Evolutionary conservation across 2,113 vertebrate species (phyloP).

Genomic region (Tichodroma muraria): DNA sequence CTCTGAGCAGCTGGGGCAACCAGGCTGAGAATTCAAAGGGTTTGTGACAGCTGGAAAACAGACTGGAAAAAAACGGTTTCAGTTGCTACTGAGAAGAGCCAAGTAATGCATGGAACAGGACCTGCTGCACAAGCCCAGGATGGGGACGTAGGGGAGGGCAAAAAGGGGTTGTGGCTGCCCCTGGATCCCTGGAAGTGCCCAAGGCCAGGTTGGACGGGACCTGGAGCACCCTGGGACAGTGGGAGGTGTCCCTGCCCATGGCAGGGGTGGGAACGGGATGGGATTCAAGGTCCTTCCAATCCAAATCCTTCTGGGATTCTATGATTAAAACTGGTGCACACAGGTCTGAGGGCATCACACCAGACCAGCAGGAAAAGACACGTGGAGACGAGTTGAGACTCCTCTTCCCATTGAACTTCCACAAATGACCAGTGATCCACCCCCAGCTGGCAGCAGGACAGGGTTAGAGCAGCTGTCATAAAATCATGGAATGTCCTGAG

Average conservation of each 20-base stretch:
- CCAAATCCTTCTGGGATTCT: not conserved
- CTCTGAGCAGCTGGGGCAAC: not conserved
- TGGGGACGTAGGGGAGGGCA: not conserved
- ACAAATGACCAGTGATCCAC: no score
- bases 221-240: not conserved
- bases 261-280: accelerated
- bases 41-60: not conserved
- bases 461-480: not conserved
- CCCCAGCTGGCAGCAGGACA: not conserved
- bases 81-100: no score
- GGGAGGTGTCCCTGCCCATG: not conserved
- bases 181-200: not conserved
- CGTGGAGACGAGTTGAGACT: accelerated
- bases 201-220: not conserved
- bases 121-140: not conserved
- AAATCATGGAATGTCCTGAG: not conserved
- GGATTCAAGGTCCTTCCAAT: not conserved
- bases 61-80: not conserved
- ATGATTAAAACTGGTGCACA: not conserved
- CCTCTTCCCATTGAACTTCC: not conserved
- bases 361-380: not conserved
- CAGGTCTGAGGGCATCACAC: not conserved
- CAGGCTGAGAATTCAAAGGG: not conserved
- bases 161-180: not conserved
- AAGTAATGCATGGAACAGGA: not conserved